These are phyloP conservation scores for Pseudomyrmex flavicornis DNA, from an alignment of 1,140 invertebrate genomes.

Conservation along the genomic window DNA sequence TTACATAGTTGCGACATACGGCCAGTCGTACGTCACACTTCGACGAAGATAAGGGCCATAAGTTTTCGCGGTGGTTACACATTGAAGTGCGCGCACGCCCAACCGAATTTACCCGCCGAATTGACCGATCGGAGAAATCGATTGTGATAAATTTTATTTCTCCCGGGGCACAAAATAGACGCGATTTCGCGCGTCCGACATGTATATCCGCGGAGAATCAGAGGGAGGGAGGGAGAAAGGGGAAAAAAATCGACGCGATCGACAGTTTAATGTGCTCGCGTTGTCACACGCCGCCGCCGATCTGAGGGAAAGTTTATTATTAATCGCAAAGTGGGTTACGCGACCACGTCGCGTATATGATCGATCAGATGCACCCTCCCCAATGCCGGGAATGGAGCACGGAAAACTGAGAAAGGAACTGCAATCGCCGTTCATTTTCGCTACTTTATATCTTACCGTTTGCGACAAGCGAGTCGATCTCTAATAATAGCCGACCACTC, in stretches of 20 bases:
- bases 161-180: not conserved
- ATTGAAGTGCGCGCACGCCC: constrained; percentile 21
- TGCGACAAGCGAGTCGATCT: constrained; percentile 7
- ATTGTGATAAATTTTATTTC: constrained; percentile 54
- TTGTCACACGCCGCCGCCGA: not conserved
- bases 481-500: constrained; percentile 54
- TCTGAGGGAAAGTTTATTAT: constrained; percentile 19
- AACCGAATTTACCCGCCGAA: constrained; percentile 44
- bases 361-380: not conserved
- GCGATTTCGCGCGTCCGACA: not conserved
- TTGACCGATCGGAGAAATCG: constrained; percentile 41
- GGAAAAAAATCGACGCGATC: not conserved
- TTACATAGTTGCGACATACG: constrained; percentile 29
- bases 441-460: constrained; percentile 22
- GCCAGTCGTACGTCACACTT: constrained; percentile 35
- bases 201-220: too few relatives aligned
- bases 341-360: not conserved
- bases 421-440: not conserved
- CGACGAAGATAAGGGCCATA: constrained; percentile 57
- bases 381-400: constrained; percentile 14
- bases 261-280: constrained; percentile 18
- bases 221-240: not conserved
- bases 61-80: constrained; percentile 43
- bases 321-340: constrained; percentile 31
- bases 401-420: not conserved